Evolutionary conservation across 2,797 vertebrate species (phyloP), one percentile per base, ranked within the genome.

Genomic region (Peromyscus aztecus): DNA sequence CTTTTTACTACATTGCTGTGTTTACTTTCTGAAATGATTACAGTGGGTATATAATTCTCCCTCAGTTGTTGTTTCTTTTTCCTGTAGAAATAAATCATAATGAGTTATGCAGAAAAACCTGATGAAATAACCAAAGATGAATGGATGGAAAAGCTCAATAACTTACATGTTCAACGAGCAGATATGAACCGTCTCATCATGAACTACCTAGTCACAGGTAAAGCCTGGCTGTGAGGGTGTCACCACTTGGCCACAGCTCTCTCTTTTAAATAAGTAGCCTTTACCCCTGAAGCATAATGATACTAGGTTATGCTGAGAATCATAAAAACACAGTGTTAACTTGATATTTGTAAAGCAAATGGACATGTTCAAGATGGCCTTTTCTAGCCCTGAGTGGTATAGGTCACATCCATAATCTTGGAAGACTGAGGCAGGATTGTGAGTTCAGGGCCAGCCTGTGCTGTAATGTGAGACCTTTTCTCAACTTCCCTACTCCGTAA

Each of bases 111-210:
- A 91, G 99, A 99, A 99, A 99, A 99, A 98, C 99, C 99, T 88
- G 99, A 99, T 97, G 99, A 99, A 97, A 99, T 99, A 98, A 99
- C 99, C 3, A 99, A 99, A 98, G 99, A 99, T 96, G 99, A 99
- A 97, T 99, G 99, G 99, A 99, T 99, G 99, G 99, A 99, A 96
- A 99, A 99, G 95, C 99, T 99, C 95, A 99, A 99, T 98, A 99
- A 99, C 97, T 99, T 99, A 97, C 99, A 99, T 91, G 99, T 99
- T 96, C 99, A 99, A 98, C 99, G 99, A 97, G 99, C 99, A 93
- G 99, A 99, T 97, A 99, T 99, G 99, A 99, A 99, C 96, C 99
- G 99, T 92, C 99, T 99, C 94, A 99, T 99, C 95, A 99, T 99
- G 99, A 99, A 99, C 98, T 99, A 99, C 98, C 97, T 99, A 96